A percentile compares a stretch with the other conserved stretches of the same genome.
phyloP scores from a whole-genome alignment of 1,140 invertebrate genomes.

The Chymomyza costata region DNA sequence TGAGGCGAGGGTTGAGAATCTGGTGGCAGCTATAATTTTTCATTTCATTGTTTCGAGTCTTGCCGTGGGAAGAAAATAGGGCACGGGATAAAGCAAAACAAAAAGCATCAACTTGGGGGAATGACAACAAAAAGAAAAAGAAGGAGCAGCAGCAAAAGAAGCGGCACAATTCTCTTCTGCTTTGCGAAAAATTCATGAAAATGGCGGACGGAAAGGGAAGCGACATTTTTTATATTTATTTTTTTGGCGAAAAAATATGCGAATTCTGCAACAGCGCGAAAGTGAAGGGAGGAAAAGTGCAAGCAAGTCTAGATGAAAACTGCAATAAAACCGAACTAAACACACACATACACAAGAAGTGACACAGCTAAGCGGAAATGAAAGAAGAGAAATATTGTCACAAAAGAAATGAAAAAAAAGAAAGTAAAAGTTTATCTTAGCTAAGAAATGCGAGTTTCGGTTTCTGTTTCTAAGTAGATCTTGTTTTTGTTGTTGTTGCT shows the following conservation, averaged over 20 bases:
- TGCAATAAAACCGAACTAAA: constrained; percentile 56
- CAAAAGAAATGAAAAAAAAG: constrained; percentile 30
- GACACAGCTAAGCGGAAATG: constrained; percentile 42
- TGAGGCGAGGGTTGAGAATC: neutral
- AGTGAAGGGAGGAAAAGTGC: constrained; percentile 3
- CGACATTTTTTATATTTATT: constrained; percentile 61
- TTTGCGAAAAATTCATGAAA: constrained; percentile 42
- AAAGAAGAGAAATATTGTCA: constrained; percentile 68
- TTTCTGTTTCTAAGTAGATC: constrained; percentile 25
- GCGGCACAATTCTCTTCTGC: constrained; percentile 38
- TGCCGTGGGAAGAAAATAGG: constrained; percentile 51
- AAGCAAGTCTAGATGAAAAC: constrained; percentile 33
- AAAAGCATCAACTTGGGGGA: constrained; percentile 44
- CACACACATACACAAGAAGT: neutral
- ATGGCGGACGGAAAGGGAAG: constrained; percentile 61
- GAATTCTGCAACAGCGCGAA: constrained; percentile 15
- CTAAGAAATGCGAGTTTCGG: too few species aligned
- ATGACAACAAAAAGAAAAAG: constrained; percentile 28
- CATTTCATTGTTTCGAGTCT: constrained; percentile 66
- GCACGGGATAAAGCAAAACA: constrained; percentile 50
- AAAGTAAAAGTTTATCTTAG: constrained; percentile 67
- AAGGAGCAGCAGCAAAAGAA: constrained; percentile 24
- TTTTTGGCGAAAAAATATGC: constrained; percentile 24
- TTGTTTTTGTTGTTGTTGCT: neutral
- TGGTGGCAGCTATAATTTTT: constrained; percentile 57